Percentiles rank a stretch among this genome's conserved stretches.
Evolutionary conservation across 2,888 invertebrate genomes (phyloP).

Genomic region (Smittia sp.): DNA sequence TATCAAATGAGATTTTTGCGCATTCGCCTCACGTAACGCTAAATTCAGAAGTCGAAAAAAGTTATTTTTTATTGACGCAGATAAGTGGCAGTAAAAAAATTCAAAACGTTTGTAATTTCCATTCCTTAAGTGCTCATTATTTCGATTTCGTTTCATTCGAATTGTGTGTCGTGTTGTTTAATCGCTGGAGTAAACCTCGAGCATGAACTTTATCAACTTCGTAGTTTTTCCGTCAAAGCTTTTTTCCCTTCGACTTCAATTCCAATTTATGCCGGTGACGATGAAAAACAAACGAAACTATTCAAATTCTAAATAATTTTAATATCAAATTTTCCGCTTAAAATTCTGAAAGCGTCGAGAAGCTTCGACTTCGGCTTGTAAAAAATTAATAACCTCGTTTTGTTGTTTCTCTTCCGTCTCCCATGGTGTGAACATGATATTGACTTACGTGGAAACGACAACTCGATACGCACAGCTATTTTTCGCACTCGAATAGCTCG

Average conservation of each 20-base stretch:
- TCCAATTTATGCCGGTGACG: not conserved
- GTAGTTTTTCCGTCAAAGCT: not conserved
- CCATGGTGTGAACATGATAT: slow-evolving; percentile 13
- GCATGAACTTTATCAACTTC: not conserved
- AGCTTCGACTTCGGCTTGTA: not conserved
- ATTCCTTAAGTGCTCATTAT: slow-evolving; percentile 30
- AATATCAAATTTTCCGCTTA: slow-evolving; percentile 3
- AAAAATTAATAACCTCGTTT: slow-evolving; percentile 18
- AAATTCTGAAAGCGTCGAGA: not conserved
- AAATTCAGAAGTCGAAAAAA: slow-evolving; percentile 39
- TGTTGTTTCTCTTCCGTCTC: slow-evolving; percentile 18
- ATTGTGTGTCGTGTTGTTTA: not conserved
- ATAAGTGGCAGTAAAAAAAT: slow-evolving; percentile 9
- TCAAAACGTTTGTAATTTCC: slow-evolving; percentile 35
- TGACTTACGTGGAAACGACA: not conserved
- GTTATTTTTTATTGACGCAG: slow-evolving; percentile 12
- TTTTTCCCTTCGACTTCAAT: not conserved
- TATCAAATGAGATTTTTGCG: slow-evolving; percentile 2
- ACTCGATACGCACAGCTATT: not conserved
- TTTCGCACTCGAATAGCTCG: not conserved
- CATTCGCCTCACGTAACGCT: slow-evolving; percentile 32
- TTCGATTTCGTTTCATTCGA: not conserved
- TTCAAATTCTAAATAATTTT: not conserved
- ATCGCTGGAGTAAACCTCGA: not conserved
- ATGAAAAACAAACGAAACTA: not conserved